phyloP scores from a whole-genome alignment of 2,888 invertebrate genomes.

The Sussaba pulchella region DNA sequence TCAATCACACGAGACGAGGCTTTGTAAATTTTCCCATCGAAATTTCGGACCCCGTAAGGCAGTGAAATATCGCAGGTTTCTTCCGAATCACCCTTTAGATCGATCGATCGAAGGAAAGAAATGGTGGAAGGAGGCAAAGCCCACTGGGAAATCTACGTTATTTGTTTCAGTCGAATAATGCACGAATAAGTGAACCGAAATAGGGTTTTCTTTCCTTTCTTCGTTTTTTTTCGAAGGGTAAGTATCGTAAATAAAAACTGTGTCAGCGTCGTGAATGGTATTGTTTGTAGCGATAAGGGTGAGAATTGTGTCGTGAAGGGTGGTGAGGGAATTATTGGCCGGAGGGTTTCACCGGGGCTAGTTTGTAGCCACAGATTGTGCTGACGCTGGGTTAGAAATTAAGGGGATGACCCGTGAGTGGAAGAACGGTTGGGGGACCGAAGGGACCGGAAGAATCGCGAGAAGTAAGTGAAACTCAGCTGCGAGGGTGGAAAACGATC shows the following conservation, averaged over 20 bases:
- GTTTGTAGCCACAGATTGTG: not conserved
- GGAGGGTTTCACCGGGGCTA: not conserved
- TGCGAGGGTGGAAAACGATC: not conserved
- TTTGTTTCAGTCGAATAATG: conserved; percentile 34
- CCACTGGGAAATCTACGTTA: conserved; percentile 30
- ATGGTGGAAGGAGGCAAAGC: not conserved
- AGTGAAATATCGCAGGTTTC: too few relatives aligned
- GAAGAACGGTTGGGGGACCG: not conserved
- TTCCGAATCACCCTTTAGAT: not conserved
- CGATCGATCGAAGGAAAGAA: conserved; percentile 30
- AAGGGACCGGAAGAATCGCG: not conserved
- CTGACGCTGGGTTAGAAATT: not conserved
- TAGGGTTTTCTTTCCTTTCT: not conserved
- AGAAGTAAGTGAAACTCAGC: not conserved
- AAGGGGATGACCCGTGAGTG: not conserved
- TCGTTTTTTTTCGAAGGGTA: too few relatives aligned
- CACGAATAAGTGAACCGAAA: conserved; percentile 17
- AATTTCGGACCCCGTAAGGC: too few relatives aligned
- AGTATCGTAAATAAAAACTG: too few relatives aligned
- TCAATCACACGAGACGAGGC: too few relatives aligned
- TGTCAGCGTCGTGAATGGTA: not conserved
- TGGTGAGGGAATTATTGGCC: not conserved
- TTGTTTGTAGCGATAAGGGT: not conserved
- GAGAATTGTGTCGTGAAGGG: not conserved
- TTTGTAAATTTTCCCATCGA: too few relatives aligned